These are phyloP conservation scores for Procambarus clarkii DNA, from an alignment of 1,140 invertebrate genomes.

Conservation along the genomic window DNA sequence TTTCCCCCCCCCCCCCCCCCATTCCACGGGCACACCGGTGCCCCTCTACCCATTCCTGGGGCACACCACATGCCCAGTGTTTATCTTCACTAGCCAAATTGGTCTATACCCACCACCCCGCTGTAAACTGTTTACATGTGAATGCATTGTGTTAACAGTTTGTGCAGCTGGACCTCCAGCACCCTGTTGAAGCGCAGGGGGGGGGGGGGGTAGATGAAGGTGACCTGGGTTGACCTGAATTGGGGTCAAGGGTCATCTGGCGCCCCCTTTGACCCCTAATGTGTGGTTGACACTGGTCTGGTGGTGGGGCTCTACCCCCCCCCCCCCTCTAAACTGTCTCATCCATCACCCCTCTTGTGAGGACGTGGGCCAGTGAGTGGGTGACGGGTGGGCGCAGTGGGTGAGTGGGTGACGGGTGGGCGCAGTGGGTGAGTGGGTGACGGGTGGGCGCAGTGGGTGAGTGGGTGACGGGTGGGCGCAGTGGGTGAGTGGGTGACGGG, in stretches of 20 bases:
- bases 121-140: background rate
- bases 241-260: background rate
- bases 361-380: background rate
- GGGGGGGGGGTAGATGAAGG: background rate
- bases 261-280: background rate
- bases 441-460: no score
- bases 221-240: background rate
- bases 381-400: background rate
- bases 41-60: background rate
- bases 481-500: no score
- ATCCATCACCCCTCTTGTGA: conserved; percentile 8
- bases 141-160: no score
- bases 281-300: background rate
- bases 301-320: background rate
- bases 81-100: background rate
- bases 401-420: no score
- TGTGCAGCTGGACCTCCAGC: no score
- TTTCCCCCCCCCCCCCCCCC: no score
- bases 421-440: no score
- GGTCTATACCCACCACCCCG: background rate
- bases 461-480: no score
- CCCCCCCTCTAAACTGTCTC: background rate
- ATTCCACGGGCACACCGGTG: no score
- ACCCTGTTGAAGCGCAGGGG: background rate
- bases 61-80: background rate